These are phyloP conservation scores for Drosophila yooni DNA, from an alignment of 2,888 invertebrate genomes.

Conservation along the genomic window DNA sequence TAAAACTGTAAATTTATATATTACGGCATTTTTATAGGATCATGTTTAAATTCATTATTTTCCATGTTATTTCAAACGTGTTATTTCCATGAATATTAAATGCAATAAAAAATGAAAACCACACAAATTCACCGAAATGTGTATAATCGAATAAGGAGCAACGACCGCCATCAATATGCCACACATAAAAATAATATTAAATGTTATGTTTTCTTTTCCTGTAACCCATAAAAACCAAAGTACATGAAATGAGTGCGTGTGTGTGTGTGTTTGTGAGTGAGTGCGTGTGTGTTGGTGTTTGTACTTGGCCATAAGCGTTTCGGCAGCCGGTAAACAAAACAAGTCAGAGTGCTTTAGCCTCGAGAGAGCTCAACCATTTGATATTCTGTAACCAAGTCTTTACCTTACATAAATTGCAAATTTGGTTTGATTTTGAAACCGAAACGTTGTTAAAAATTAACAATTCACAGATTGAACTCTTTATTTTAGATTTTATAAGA, in stretches of 20 bases:
- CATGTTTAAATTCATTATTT: background rate
- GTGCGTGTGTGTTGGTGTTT: background rate
- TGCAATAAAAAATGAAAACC: background rate
- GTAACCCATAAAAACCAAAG: constrained; percentile 29
- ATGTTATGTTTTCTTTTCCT: constrained; percentile 27
- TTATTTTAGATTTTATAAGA: background rate
- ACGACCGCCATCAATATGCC: constrained; percentile 7
- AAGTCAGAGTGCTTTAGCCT: background rate
- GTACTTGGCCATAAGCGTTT: constrained; percentile 3
- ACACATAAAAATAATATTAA: constrained; percentile 47
- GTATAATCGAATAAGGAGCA: constrained; percentile 23
- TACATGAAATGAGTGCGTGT: background rate
- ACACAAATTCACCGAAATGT: constrained; percentile 8
- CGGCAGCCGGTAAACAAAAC: background rate
- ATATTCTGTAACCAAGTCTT: background rate
- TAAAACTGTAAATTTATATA: background rate
- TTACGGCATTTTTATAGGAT: background rate
- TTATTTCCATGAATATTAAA: background rate
- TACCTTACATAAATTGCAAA: background rate
- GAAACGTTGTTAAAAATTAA: background rate
- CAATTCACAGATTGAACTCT: background rate
- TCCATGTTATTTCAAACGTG: background rate
- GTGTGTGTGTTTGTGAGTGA: background rate
- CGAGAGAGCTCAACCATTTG: background rate
- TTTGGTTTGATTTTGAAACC: background rate